Percentiles rank a stretch among this genome's conserved stretches.
phyloP scores from a whole-genome alignment of 2,113 vertebrate species.

The Hirundichthys speculiger region DNA sequence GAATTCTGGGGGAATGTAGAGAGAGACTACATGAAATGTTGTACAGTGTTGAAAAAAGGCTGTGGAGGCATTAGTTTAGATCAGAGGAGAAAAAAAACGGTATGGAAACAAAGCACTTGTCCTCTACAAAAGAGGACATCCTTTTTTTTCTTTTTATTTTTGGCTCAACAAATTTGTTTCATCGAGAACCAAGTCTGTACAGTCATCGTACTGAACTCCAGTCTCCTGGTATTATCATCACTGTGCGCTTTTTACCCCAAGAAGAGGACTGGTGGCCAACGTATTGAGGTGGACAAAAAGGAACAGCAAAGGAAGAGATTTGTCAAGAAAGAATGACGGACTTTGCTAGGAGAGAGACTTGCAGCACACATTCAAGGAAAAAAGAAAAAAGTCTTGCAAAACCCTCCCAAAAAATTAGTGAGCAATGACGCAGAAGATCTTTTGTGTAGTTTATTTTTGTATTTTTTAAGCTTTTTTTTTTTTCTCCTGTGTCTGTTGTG shows the following conservation, averaged over 20 bases:
- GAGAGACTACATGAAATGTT: conserved; percentile 73
- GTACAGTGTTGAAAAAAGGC: conserved; percentile 73
- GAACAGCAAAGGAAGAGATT: conserved; percentile 64
- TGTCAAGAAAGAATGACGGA: conserved; percentile 68
- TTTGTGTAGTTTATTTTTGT: conserved; percentile 86
- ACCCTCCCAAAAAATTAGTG: conserved; percentile 79
- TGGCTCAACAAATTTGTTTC: conserved; percentile 62
- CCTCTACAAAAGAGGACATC: conserved; percentile 71
- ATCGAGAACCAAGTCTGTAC: conserved; percentile 66
- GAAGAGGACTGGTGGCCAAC: conserved; percentile 62
- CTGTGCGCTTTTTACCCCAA: conserved; percentile 74
- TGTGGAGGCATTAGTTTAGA: conserved; percentile 66
- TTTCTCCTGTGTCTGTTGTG: conserved; percentile 72
- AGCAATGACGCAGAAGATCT: conserved; percentile 76
- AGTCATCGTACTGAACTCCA: conserved; percentile 68
- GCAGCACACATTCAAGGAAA: conserved; percentile 59
- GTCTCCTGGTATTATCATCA: conserved; percentile 72
- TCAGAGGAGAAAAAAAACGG: conserved; percentile 61
- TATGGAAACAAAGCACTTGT: conserved; percentile 83
- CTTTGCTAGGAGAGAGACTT: conserved; percentile 77
- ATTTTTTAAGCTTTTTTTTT: conserved; percentile 79
- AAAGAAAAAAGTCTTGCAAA: conserved; percentile 57
- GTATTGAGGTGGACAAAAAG: conserved; percentile 49
- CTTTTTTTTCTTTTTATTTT: conserved; percentile 39
- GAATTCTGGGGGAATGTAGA: conserved; percentile 65